phyloP scores from a whole-genome alignment of 2,797 vertebrate genomes.

The Gephyroberyx darwinii region DNA sequence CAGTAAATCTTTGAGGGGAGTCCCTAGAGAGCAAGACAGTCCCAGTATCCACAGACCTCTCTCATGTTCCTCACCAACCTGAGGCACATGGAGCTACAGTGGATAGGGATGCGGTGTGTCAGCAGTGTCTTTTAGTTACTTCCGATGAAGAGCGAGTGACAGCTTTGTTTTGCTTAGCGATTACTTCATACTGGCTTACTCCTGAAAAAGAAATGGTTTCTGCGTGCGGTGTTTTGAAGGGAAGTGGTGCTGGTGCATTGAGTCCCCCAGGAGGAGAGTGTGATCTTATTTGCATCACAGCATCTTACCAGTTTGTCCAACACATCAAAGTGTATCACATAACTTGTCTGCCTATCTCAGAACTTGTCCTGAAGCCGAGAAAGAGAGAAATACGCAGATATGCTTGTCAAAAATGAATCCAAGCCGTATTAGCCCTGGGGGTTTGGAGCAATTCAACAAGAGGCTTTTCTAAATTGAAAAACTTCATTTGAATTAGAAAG shows the following conservation, averaged over 20 bases:
- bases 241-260: conserved; percentile 34
- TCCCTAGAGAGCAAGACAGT: conserved; percentile 26
- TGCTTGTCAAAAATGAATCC: conserved; percentile 6
- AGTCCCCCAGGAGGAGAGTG: conserved; percentile 49
- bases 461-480: not conserved
- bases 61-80: not conserved
- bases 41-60: conserved; percentile 1
- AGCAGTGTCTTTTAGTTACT: not conserved
- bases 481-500: not conserved
- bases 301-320: conserved; percentile 30
- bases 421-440: not conserved
- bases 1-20: conserved; percentile 40
- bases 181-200: not conserved
- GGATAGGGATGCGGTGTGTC: no score
- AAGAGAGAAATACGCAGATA: conserved; percentile 20
- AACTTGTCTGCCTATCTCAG: conserved; percentile 7
- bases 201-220: not conserved
- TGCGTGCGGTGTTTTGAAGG: conserved; percentile 44
- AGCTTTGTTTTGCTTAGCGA: not conserved
- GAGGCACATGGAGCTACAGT: not conserved
- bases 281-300: conserved; percentile 59
- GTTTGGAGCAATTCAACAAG: conserved; percentile 17
- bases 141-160: not conserved
- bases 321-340: conserved; percentile 45
- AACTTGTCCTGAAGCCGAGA: conserved; percentile 13